phyloP scores from a whole-genome alignment of 2,797 vertebrate species.

The Trachops cirrhosus region DNA sequence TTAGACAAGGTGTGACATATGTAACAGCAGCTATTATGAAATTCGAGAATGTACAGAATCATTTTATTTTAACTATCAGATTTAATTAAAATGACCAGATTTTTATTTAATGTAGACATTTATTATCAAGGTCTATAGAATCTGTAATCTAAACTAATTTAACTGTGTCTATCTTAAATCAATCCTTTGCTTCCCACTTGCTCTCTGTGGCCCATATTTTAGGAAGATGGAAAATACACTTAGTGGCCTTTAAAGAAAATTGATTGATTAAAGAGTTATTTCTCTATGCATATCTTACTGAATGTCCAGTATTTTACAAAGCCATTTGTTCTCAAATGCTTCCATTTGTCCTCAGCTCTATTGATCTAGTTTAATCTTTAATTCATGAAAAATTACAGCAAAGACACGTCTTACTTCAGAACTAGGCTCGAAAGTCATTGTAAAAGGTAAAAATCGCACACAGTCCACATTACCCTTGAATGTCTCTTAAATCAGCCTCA shows the following conservation, averaged over 20 bases:
- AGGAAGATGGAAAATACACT: not conserved
- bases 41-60: not conserved
- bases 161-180: not conserved
- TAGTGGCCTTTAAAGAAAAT: not conserved
- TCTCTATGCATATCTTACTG: not conserved
- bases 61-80: not conserved
- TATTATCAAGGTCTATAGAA: not conserved
- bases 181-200: not conserved
- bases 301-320: constrained; percentile 9
- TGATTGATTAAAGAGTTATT: not conserved
- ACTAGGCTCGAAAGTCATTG: not conserved
- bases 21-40: not conserved
- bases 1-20: not conserved
- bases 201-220: not conserved
- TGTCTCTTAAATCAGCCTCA: not conserved
- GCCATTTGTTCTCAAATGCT: not conserved
- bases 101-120: constrained; percentile 16
- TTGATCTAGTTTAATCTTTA: not conserved
- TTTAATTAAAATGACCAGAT: constrained; percentile 2
- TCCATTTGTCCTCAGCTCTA: not conserved
- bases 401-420: constrained; percentile 6
- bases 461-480: not conserved
- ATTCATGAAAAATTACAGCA: not conserved
- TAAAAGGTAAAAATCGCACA: not conserved
- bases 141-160: not conserved